These are phyloP conservation scores for Calosoma granatense DNA, from an alignment of 1,140 invertebrate genomes.

Conservation along the genomic window DNA sequence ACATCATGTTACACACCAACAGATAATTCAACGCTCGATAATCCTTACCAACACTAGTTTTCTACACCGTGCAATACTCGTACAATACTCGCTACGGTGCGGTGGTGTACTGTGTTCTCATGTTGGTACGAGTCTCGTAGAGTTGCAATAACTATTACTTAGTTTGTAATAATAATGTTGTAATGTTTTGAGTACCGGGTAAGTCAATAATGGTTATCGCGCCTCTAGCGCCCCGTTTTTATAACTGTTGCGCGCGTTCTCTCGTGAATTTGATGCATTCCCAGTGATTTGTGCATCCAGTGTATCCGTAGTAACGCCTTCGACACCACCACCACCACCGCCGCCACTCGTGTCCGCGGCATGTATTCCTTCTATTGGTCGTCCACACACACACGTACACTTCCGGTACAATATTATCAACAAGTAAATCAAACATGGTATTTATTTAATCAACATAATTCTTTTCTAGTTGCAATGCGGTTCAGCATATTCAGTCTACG, in stretches of 20 bases:
- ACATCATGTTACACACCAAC: neutral
- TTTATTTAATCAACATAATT: too few relatives aligned
- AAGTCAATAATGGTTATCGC: constrained; percentile 7
- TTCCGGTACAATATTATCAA: too few relatives aligned
- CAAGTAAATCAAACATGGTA: too few relatives aligned
- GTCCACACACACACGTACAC: too few relatives aligned
- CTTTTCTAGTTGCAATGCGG: too few relatives aligned
- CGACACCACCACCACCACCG: neutral
- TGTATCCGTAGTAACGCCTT: neutral
- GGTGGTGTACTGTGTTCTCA: neutral
- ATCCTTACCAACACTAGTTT: neutral
- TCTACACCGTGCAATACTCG: neutral
- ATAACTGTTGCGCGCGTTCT: neutral
- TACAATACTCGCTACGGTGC: neutral
- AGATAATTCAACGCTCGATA: neutral
- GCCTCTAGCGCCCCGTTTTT: constrained; percentile 2
- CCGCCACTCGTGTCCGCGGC: too few relatives aligned
- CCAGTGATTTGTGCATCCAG: neutral
- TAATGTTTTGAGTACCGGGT: constrained; percentile 11
- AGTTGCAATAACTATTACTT: constrained; percentile 12
- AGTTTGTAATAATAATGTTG: constrained; percentile 14
- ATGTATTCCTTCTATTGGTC: too few relatives aligned
- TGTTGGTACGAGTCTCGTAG: neutral
- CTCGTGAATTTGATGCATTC: constrained; percentile 6
- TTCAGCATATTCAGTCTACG: too few relatives aligned